Evolutionary conservation across 2,113 vertebrate genomes (phyloP).

Genomic region (Guaruba guarouba): DNA sequence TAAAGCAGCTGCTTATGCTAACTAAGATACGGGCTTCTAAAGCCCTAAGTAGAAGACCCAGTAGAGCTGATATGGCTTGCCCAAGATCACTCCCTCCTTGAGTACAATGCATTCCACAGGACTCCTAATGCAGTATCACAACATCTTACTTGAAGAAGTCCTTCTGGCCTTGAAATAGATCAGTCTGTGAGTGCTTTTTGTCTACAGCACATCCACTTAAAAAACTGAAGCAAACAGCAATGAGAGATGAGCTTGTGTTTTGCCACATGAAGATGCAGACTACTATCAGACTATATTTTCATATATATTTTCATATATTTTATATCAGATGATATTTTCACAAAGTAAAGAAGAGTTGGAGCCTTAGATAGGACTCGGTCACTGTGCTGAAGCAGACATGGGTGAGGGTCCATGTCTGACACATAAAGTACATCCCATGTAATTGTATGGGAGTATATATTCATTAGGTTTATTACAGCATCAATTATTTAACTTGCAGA

Average conservation of each 20-base stretch:
- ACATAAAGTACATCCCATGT: background rate
- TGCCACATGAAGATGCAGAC: background rate
- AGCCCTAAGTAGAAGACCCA: background rate
- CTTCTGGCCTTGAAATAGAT: background rate
- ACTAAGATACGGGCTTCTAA: background rate
- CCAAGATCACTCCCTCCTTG: background rate
- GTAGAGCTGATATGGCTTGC: background rate
- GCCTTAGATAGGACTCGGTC: accelerated
- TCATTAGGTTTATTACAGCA: background rate
- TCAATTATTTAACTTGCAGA: conserved; percentile 13
- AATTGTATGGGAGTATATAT: background rate
- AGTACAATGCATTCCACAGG: background rate
- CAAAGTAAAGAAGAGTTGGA: background rate
- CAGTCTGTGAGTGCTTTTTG: background rate
- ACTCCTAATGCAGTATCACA: background rate
- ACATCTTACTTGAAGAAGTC: background rate
- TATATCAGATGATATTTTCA: background rate
- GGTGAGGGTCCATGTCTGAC: accelerated
- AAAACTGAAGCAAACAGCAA: background rate
- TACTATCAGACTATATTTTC: background rate
- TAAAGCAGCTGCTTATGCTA: background rate
- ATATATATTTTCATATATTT: too few relatives aligned
- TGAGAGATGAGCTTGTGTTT: background rate
- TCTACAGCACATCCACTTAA: accelerated
- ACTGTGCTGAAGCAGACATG: background rate